Evolutionary conservation across 2,888 invertebrate genomes (phyloP), one percentile per base, ranked within the genome.

Genomic region (Drosophila acutilabella): DNA sequence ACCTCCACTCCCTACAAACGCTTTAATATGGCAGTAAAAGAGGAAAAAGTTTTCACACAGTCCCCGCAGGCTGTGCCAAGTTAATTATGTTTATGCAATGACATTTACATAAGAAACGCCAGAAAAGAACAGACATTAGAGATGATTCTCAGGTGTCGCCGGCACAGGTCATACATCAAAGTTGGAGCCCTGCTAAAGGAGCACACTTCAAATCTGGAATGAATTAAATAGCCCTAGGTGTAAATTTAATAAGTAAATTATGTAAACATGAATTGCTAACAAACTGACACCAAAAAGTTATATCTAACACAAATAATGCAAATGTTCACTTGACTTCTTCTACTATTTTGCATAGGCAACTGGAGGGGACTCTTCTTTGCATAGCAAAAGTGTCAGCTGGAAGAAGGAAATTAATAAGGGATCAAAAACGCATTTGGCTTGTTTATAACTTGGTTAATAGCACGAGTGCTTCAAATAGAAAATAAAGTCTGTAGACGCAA

Each of bases 1-100:
- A 33, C 23, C 23, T 23, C 23, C 6, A 6, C 23, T 52, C 53
- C 51, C 67, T 62, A 45, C 51, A 83, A 23, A 75, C 65, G 48
- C 62, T 79, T 85, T 85, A 70, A 71, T 74, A 38, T 53, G 68
- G 42, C 60, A 57, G 47, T 78, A 65, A 73, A 67, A 64, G 71
- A 78, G 67, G 56, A 3, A 36, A 36, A 36, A 36, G 36, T 36
- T 77, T 75, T 60, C 48, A 57, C 66, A 64, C 64, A 44, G 5
- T 30, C 54, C 58, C 76, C 80, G 62, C 66, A 62, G 69, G 80
- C 41, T 68, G 67, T 68, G 54, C 50, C 67, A 71, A 80, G 86
- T 80, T 86, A 83, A 83, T 83, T 88, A 80, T 81, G 77, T 79
- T 83, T 79, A 74, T 88, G 74, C 69, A 81, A 64, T 62, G 86